These are phyloP conservation scores for Hirundo rustica DNA, from an alignment of 2,797 vertebrate genomes.

Conservation along the genomic window DNA sequence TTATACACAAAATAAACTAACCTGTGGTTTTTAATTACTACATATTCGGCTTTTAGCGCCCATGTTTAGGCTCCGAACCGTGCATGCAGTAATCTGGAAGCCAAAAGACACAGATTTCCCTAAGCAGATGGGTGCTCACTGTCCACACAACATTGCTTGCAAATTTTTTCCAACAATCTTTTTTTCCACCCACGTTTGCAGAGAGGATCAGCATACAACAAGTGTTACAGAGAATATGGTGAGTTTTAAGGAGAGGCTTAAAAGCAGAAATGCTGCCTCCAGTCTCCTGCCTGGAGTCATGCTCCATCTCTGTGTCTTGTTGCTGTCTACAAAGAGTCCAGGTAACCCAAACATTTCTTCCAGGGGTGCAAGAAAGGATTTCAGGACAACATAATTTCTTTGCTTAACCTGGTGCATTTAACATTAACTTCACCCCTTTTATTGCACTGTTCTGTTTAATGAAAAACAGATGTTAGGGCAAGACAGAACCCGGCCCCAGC, in stretches of 20 bases:
- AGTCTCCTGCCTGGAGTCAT: background rate
- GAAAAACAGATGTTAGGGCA: conserved; percentile 47
- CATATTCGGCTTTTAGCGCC: background rate
- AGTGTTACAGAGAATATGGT: background rate
- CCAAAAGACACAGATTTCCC: background rate
- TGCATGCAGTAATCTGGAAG: background rate
- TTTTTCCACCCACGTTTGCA: background rate
- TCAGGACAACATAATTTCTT: background rate
- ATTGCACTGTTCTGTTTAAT: conserved; percentile 12
- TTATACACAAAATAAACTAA: conserved; percentile 22
- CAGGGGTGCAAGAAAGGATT: background rate
- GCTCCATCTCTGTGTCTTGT: background rate
- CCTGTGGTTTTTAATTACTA: background rate
- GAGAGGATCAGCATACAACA: background rate
- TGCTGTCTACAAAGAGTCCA: background rate
- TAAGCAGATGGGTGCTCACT: background rate
- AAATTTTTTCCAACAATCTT: background rate
- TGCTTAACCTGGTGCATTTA: background rate
- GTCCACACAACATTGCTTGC: background rate
- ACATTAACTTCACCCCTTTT: background rate
- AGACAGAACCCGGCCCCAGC: conserved; percentile 27
- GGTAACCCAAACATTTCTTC: background rate
- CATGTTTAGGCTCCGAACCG: background rate
- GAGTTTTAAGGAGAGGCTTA: background rate
- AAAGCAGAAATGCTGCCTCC: background rate